Evolutionary conservation across 2,888 invertebrate species (phyloP).

Genomic region (Eupelmus urozonus): DNA sequence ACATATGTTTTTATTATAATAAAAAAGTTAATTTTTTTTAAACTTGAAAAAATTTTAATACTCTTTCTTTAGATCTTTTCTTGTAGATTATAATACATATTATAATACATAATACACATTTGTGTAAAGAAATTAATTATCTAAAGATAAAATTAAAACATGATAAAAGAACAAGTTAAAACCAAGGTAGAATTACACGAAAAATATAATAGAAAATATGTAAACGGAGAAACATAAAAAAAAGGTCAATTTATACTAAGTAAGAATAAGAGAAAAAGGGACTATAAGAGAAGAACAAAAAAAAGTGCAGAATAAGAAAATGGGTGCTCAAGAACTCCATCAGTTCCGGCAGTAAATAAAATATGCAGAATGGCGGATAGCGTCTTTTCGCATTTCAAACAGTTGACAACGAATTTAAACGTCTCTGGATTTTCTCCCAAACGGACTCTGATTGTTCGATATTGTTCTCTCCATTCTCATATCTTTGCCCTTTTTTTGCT

Average conservation of each 20-base stretch:
- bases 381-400: conserved; percentile 56
- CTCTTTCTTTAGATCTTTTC: too few relatives aligned
- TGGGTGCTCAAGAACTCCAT: conserved; percentile 17
- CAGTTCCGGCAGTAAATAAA: conserved; percentile 54
- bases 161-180: neutral
- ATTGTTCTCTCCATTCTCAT: conserved; percentile 18
- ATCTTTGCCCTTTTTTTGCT: neutral
- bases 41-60: too few relatives aligned
- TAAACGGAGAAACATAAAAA: conserved; percentile 14
- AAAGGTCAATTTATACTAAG: conserved; percentile 17
- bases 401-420: conserved; percentile 57
- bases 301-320: conserved; percentile 39
- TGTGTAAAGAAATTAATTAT: too few relatives aligned
- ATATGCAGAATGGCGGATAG: conserved; percentile 50
- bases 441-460: conserved; percentile 44
- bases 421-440: conserved; percentile 40
- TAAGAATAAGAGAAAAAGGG: neutral
- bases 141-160: neutral
- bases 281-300: neutral
- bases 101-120: too few relatives aligned
- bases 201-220: neutral
- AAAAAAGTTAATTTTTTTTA: too few relatives aligned
- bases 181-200: neutral
- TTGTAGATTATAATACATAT: too few relatives aligned
- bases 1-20: too few relatives aligned